A percentile compares a stretch with the other conserved stretches of the same genome.
phyloP scores from a whole-genome alignment of 2,888 invertebrate genomes.

The Macaria liturata region DNA sequence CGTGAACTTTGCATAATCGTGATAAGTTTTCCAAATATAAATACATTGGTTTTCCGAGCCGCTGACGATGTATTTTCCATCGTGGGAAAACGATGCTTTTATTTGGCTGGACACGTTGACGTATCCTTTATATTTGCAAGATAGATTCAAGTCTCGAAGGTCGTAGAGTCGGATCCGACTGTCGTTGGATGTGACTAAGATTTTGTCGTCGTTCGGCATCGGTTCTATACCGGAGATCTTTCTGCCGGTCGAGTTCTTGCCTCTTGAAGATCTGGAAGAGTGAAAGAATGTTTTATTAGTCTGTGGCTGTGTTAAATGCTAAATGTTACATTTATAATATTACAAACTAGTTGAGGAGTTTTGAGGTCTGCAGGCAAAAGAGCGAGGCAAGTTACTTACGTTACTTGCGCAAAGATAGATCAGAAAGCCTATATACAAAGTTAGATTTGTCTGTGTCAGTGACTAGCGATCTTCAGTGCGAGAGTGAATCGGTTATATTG shows the following conservation, averaged over 20 bases:
- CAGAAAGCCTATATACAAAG: too few relatives aligned
- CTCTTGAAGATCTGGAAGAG: conserved; percentile 88
- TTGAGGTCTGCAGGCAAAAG: too few relatives aligned
- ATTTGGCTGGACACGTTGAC: conserved; percentile 98
- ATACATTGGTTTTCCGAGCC: conserved; percentile 99
- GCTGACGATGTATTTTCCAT: conserved; percentile 98
- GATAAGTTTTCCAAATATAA: conserved; percentile 99
- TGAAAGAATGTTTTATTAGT: too few relatives aligned
- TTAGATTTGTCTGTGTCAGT: too few relatives aligned
- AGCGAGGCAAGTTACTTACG: too few relatives aligned
- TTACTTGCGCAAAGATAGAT: too few relatives aligned
- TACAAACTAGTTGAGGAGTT: too few relatives aligned
- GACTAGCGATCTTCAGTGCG: too few relatives aligned
- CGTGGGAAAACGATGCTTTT: conserved; percentile 98
- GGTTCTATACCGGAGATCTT: conserved; percentile 99
- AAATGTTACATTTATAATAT: too few relatives aligned
- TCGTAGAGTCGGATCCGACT: conserved; percentile 98
- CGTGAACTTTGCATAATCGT: conserved; percentile 97
- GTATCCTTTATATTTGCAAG: conserved; percentile 96
- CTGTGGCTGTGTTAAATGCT: too few relatives aligned
- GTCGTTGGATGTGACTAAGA: conserved; percentile 98
- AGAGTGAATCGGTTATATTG: too few relatives aligned
- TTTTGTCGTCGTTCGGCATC: conserved; percentile 97
- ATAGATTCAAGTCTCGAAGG: conserved; percentile 95
- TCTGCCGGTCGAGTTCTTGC: conserved; percentile 96